Evolutionary conservation across 2,113 vertebrate species (phyloP), one percentile per base, ranked within the genome.

Genomic region (Gorsachius goisagi): DNA sequence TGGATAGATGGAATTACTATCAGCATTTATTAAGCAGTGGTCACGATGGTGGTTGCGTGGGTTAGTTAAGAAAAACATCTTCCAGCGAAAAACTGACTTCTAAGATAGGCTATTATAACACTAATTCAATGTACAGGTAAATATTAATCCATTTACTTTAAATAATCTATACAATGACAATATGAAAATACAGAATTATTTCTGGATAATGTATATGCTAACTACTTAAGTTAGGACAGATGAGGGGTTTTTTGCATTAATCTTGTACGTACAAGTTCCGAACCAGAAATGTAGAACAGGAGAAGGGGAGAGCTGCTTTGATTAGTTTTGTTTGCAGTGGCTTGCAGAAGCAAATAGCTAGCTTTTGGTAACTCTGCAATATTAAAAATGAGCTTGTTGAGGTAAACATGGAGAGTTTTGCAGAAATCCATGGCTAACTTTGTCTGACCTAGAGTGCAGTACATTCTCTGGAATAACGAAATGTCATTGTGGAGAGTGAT

Each of bases 181-280:
- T 23, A 71, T 5, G 55, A 50, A 80, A 72, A 71, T 32, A 22
- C 3, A 23, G 41, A 47, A 22, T 14, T 35, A 27, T 15, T 73
- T 49, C 47, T 60, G 23, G 35, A 4, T 45, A 58, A 44, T 1
- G 1, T 55, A 49, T 56, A 32, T 28, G 59, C 33, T 55, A 27
- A n/a, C 33, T 63, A n/a, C 33, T 63, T 62, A 50, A 72, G 19
- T 39, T 59, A 12, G 20, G 56, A 30, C 22, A 67, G 71, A 26
- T 21, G 30, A 35, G 50, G 41, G 4, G 0, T 0, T 72, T 62
- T 63, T 67, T n/a, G 11, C 17, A 13, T 47, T 83, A 1, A 3
- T 64, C 52, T 64, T 58, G 19, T 27, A 2, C 5, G 6, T 33
- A 0, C 45, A 37, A 44, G 12, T 68, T 44, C 41, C 49, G 26